A percentile compares a stretch with the other conserved stretches of the same genome.
Evolutionary conservation across 2,888 invertebrate genomes (phyloP).

Genomic region (Hoplodrina ambigua): DNA sequence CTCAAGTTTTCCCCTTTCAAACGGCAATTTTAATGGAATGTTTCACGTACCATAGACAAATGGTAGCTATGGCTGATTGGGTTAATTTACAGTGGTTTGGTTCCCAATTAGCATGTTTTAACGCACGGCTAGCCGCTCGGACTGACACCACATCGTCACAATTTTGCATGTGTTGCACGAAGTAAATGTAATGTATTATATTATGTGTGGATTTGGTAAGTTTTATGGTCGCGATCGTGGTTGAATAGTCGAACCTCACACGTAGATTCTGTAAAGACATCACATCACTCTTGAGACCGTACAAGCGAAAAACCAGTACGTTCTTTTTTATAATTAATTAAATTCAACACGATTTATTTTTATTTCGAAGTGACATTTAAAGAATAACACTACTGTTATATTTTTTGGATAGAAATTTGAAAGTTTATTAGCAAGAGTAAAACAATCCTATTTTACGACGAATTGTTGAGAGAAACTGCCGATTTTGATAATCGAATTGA

Average conservation of each 20-base stretch:
- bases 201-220: constrained; percentile 3
- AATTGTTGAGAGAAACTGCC: too few species aligned
- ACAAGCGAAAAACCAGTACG: too few species aligned
- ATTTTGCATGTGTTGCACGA: constrained; percentile 70
- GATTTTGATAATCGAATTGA: neutral
- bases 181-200: constrained; percentile 47
- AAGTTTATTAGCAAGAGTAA: too few species aligned
- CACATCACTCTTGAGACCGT: neutral
- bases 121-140: constrained; percentile 72
- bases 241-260: too few species aligned
- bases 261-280: neutral
- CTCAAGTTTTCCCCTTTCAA: constrained; percentile 61
- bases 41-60: constrained; percentile 40
- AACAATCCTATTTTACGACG: neutral
- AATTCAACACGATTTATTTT: neutral
- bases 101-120: constrained; percentile 81
- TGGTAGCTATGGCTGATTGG: constrained; percentile 81
- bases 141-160: constrained; percentile 70
- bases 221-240: neutral
- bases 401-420: too few species aligned
- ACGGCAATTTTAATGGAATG: constrained; percentile 38
- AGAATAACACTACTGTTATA: neutral
- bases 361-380: neutral
- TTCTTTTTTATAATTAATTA: neutral
- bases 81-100: constrained; percentile 74